Evolutionary conservation across 2,888 invertebrate species (phyloP).

Genomic region (Tromatobia lineatoria): DNA sequence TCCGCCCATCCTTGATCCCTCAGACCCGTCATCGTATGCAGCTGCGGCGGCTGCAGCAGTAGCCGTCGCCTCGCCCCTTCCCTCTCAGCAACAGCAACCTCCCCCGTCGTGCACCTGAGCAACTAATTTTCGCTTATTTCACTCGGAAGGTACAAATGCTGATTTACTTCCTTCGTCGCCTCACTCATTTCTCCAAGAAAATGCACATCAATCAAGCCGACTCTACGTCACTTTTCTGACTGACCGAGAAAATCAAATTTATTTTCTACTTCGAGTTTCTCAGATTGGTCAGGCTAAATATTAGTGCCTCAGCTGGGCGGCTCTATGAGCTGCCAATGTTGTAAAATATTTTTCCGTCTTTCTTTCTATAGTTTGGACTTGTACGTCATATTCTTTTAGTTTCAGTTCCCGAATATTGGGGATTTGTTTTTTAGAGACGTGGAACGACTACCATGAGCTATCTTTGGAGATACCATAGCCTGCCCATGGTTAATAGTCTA

Average conservation of each 20-base stretch:
- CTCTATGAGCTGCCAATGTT: constrained; percentile 7
- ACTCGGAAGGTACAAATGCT: constrained; percentile 36
- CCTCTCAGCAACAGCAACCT: constrained; percentile 83
- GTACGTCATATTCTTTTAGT: constrained; percentile 12
- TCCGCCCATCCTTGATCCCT: constrained; percentile 82
- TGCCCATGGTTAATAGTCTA: not conserved
- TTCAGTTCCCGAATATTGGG: not conserved
- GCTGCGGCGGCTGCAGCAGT: constrained; percentile 80
- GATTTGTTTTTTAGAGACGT: constrained; percentile 10
- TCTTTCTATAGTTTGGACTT: not conserved
- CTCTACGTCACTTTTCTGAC: constrained; percentile 2
- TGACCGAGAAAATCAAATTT: constrained; percentile 46
- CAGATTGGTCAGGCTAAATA: constrained; percentile 54
- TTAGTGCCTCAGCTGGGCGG: constrained; percentile 5
- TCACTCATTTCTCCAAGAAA: not conserved
- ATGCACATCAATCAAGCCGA: constrained; percentile 20
- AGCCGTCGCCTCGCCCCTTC: constrained; percentile 83
- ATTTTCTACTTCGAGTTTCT: constrained; percentile 19
- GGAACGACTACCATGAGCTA: not conserved
- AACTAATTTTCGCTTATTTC: not conserved
- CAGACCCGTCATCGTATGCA: constrained; percentile 83
- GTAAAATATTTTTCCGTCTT: constrained; percentile 15
- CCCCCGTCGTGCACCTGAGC: constrained; percentile 82
- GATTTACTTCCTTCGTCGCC: constrained; percentile 18
- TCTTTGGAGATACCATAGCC: not conserved